These are phyloP conservation scores for Panthera tigris DNA, from an alignment of 2,113 vertebrate species.

Conservation along the genomic window DNA sequence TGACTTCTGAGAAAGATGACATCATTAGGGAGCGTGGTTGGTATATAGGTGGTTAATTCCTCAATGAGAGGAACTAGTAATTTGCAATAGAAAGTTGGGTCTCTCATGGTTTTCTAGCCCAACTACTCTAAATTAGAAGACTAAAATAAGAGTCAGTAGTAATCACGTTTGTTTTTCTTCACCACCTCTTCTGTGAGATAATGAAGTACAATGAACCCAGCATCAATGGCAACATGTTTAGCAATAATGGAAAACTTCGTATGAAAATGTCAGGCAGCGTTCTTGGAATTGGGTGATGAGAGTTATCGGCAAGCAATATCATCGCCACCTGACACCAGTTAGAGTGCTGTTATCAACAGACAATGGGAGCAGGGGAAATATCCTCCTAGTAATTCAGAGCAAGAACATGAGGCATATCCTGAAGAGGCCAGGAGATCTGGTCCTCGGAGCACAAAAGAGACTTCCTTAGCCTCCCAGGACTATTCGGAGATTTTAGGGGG, in stretches of 20 bases:
- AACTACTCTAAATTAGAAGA: neutral
- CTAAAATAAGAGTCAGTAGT: neutral
- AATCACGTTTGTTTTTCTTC: neutral
- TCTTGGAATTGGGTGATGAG: neutral
- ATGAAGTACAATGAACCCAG: neutral
- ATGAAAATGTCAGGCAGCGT: neutral
- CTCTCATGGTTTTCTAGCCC: neutral
- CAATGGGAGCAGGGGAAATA: neutral
- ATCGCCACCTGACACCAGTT: neutral
- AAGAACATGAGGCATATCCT: neutral
- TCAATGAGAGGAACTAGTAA: neutral
- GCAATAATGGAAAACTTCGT: neutral
- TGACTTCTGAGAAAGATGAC: neutral
- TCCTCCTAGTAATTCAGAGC: neutral
- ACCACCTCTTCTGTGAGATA: neutral
- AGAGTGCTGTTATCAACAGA: no score
- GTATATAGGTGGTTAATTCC: accelerated
- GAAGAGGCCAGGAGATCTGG: no score
- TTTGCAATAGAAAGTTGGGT: neutral
- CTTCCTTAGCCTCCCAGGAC: neutral
- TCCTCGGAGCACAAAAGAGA: neutral
- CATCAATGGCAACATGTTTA: neutral
- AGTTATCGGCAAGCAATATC: neutral
- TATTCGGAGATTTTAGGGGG: neutral
- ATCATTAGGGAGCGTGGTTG: neutral